Conservation (phyloP, 2,888 invertebrate genomes). For the Trachelus stipa region DNA sequence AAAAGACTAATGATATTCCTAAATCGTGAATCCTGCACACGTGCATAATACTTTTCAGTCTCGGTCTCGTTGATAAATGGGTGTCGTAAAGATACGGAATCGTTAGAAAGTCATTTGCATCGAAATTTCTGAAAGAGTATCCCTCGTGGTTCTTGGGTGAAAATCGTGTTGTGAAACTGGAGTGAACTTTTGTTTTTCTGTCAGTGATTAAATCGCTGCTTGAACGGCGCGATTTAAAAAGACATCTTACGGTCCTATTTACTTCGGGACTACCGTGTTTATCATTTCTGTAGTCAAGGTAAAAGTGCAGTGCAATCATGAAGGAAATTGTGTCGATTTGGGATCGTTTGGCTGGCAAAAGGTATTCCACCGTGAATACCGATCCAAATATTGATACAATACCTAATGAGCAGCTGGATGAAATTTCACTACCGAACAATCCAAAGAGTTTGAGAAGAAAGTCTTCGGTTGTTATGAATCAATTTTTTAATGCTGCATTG, state of each 20-base stretch:
- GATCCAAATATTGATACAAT: slow-evolving; percentile 34
- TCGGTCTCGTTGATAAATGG: not conserved
- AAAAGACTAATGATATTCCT: not conserved
- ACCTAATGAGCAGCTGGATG: slow-evolving; percentile 25
- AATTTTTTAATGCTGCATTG: slow-evolving; percentile 67
- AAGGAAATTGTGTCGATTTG: slow-evolving; percentile 75
- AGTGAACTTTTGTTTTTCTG: not conserved
- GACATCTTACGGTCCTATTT: not conserved
- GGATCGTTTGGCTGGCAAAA: slow-evolving; percentile 69
- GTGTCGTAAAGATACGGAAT: not conserved
- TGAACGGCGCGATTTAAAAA: not conserved
- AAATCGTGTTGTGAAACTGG: not conserved
- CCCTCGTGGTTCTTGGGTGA: not conserved
- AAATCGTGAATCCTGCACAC: not conserved
- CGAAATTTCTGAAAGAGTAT: not conserved
- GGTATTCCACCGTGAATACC: slow-evolving; percentile 71
- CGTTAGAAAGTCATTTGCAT: not conserved
- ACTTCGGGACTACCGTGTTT: not conserved
- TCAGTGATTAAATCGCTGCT: not conserved
- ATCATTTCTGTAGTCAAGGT: not conserved
- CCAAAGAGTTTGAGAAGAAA: slow-evolving; percentile 63
- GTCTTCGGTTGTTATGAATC: slow-evolving; percentile 64
- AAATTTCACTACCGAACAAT: slow-evolving; percentile 38
- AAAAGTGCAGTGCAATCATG: slow-evolving; percentile 64
- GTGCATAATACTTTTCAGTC: not conserved